A percentile compares a stretch with the other conserved stretches of the same genome.
Conservation (phyloP, 1,140 invertebrate genomes). For the Zaprionus davidi region DNA sequence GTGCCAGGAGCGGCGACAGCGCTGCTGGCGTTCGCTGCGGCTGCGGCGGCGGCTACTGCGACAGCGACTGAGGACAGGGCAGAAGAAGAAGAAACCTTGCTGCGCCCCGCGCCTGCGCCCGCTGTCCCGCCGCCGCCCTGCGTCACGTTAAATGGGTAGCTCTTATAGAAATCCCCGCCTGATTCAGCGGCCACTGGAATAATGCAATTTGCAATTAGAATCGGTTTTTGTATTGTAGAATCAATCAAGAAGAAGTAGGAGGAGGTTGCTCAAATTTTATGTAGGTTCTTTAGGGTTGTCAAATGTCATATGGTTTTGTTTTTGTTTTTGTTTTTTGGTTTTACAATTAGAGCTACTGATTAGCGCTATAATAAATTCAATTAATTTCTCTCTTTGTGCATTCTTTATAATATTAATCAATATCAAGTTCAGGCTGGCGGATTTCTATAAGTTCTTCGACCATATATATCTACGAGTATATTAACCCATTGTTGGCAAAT, state of each 20-base stretch:
- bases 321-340: conserved; percentile 40
- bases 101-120: conserved; percentile 53
- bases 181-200: conserved; percentile 90
- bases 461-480: conserved; percentile 33
- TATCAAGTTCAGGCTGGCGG: conserved; percentile 55
- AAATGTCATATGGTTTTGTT: conserved; percentile 19
- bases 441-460: conserved; percentile 79
- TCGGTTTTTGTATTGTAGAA: conserved; percentile 50
- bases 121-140: conserved; percentile 1
- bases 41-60: conserved; percentile 44
- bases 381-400: conserved; percentile 74
- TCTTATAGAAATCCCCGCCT: conserved; percentile 92
- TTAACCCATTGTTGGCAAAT: conserved; percentile 13
- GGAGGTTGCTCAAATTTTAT: conserved; percentile 14
- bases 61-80: conserved; percentile 34
- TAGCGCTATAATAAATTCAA: conserved; percentile 83
- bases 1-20: conserved; percentile 54
- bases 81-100: conserved; percentile 44
- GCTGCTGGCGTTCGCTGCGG: conserved; percentile 42
- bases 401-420: conserved; percentile 43
- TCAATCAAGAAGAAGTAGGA: conserved; percentile 45
- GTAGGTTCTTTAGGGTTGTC: conserved; percentile 32
- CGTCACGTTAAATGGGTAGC: conserved; percentile 86
- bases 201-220: conserved; percentile 78
- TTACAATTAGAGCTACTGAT: conserved; percentile 64